Conservation (phyloP, 2,888 invertebrate species). For the Druceiella hillmani region DNA sequence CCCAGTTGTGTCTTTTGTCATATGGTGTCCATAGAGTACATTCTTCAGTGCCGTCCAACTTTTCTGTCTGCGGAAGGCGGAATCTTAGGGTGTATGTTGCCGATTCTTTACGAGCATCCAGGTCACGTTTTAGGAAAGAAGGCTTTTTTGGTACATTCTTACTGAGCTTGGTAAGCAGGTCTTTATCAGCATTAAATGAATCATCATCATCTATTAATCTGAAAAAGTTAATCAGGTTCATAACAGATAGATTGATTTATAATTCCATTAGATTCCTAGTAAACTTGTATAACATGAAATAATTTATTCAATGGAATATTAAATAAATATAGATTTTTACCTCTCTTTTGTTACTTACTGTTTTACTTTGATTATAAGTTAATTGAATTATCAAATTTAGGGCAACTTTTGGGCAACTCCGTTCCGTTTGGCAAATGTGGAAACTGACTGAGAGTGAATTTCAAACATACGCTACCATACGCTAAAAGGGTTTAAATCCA, state of each 20-base stretch:
- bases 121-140: conserved; percentile 88
- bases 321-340: too few relatives aligned
- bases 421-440: too few relatives aligned
- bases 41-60: conserved; percentile 90
- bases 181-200: conserved; percentile 83
- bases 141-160: conserved; percentile 86
- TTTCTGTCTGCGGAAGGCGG: conserved; percentile 82
- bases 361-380: too few relatives aligned
- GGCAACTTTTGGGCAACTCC: too few relatives aligned
- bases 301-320: too few relatives aligned
- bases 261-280: too few relatives aligned
- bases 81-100: conserved; percentile 84
- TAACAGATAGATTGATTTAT: conserved; percentile 23
- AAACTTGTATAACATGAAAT: too few relatives aligned
- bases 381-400: too few relatives aligned
- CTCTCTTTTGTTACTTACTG: too few relatives aligned
- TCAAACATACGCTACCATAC: too few relatives aligned
- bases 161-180: conserved; percentile 75
- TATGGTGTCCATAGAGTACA: conserved; percentile 94
- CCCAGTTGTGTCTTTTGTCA: conserved; percentile 84
- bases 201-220: conserved; percentile 84
- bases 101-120: conserved; percentile 92
- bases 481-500: too few relatives aligned
- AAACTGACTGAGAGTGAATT: too few relatives aligned
- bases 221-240: conserved; percentile 29